Conservation (phyloP, 2,113 vertebrate species). For the Brachyhypopomus gauderio region DNA sequence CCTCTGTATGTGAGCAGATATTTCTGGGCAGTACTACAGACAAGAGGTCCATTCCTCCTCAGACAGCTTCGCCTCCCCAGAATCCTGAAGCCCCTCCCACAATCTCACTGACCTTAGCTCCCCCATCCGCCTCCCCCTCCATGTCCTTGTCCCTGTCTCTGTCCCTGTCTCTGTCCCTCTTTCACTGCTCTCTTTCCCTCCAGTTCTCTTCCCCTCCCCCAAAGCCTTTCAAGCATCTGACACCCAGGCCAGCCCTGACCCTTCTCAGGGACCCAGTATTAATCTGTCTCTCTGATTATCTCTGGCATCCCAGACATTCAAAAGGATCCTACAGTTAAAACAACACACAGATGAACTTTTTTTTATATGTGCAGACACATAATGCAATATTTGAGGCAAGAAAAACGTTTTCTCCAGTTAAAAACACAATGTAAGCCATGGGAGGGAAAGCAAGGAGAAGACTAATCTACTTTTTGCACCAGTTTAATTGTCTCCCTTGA, state of each 20-base stretch:
- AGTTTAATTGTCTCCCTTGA: conserved; percentile 24
- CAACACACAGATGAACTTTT: conserved; percentile 20
- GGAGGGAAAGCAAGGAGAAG: conserved; percentile 5
- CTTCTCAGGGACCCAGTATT: conserved; percentile 13
- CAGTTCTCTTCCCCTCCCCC: background rate
- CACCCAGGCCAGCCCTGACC: conserved; percentile 43
- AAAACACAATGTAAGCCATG: conserved; percentile 5
- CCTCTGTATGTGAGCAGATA: conserved; percentile 39
- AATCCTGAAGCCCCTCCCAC: background rate
- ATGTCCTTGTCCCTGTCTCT: background rate
- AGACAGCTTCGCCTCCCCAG: background rate
- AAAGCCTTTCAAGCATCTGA: conserved; percentile 26
- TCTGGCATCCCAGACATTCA: conserved; percentile 33
- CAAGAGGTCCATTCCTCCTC: background rate
- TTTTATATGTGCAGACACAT: conserved; percentile 5
- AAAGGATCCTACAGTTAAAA: conserved; percentile 31
- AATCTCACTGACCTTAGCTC: background rate
- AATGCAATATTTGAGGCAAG: conserved; percentile 21
- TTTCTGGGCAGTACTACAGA: conserved; percentile 5
- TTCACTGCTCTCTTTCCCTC: background rate
- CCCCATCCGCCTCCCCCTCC: background rate
- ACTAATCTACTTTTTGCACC: background rate
- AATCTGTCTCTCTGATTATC: conserved; percentile 35
- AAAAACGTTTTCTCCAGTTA: conserved; percentile 1
- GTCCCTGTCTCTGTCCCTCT: background rate